Conservation (phyloP, 2,797 vertebrate genomes). For the Poeciliopsis gracilis region DNA sequence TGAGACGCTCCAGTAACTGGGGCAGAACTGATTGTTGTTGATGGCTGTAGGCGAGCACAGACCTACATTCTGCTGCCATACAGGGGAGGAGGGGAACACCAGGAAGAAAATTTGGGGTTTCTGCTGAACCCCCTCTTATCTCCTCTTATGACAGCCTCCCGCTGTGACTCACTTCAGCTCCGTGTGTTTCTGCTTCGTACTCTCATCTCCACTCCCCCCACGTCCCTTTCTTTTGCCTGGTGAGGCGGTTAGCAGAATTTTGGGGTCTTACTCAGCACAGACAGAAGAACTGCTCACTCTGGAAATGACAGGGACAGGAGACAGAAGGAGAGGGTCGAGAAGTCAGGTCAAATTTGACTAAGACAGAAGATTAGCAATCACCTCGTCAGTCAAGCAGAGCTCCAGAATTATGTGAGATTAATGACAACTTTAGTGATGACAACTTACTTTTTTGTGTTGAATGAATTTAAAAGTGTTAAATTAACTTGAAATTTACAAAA, state of each 20-base stretch:
- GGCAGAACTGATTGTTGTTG: conserved; percentile 84
- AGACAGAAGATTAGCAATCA: not conserved
- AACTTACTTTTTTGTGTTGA: too few species aligned
- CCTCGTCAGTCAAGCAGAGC: not conserved
- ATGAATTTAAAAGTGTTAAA: too few species aligned
- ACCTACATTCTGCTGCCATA: conserved; percentile 78
- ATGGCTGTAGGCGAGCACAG: conserved; percentile 81
- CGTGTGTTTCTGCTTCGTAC: not conserved
- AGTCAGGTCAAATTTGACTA: not conserved
- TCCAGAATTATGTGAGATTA: too few species aligned
- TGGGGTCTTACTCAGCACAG: conserved; percentile 46
- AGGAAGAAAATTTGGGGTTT: conserved; percentile 47
- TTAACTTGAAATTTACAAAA: too few species aligned
- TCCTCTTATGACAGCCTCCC: conserved; percentile 10
- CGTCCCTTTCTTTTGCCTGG: conserved; percentile 11
- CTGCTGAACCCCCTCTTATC: conserved; percentile 30
- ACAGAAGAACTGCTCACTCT: conserved; percentile 18
- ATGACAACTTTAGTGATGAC: too few species aligned
- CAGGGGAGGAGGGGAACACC: conserved; percentile 39
- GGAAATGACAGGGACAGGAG: conserved; percentile 11
- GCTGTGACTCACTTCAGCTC: not conserved
- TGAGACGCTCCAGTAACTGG: conserved; percentile 81
- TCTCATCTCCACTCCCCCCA: not conserved
- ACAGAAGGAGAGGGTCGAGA: conserved; percentile 3
- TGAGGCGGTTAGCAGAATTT: conserved; percentile 37